Percentiles rank a stretch among this genome's conserved stretches.
Evolutionary conservation across 2,113 vertebrate genomes (phyloP).

Genomic region (Grantiella picta): DNA sequence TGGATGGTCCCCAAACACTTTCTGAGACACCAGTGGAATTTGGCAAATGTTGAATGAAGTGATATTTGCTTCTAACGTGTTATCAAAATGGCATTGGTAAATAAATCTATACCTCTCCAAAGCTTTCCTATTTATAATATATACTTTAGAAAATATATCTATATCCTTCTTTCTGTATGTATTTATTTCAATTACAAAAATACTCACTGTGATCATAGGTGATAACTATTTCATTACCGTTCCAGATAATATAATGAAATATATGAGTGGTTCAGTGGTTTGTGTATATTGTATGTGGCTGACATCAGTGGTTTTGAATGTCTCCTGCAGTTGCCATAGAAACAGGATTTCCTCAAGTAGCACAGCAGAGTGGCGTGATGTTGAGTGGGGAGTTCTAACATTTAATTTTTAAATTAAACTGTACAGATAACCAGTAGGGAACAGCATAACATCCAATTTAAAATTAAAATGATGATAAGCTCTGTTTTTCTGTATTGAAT

Average conservation of each 20-base stretch:
- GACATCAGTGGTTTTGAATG: slow-evolving; percentile 51
- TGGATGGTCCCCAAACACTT: fast-evolving
- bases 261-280: slow-evolving; percentile 23
- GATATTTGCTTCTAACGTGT: background rate
- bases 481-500: background rate
- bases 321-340: slow-evolving; percentile 69
- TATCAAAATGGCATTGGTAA: background rate
- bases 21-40: background rate
- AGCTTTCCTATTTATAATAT: background rate
- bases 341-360: slow-evolving; percentile 67
- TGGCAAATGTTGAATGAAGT: background rate
- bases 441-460: background rate
- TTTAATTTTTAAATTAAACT: slow-evolving; percentile 65
- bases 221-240: background rate
- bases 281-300: slow-evolving; percentile 26
- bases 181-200: slow-evolving; percentile 12
- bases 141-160: background rate
- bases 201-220: background rate
- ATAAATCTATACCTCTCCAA: background rate
- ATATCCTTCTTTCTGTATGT: background rate
- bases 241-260: slow-evolving; percentile 4
- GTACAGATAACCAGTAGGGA: slow-evolving; percentile 30
- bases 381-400: slow-evolving; percentile 63
- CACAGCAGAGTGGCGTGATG: slow-evolving; percentile 52
- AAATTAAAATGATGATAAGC: background rate